phyloP scores from a whole-genome alignment of 2,888 invertebrate genomes.

The Ptychoptera contaminata region DNA sequence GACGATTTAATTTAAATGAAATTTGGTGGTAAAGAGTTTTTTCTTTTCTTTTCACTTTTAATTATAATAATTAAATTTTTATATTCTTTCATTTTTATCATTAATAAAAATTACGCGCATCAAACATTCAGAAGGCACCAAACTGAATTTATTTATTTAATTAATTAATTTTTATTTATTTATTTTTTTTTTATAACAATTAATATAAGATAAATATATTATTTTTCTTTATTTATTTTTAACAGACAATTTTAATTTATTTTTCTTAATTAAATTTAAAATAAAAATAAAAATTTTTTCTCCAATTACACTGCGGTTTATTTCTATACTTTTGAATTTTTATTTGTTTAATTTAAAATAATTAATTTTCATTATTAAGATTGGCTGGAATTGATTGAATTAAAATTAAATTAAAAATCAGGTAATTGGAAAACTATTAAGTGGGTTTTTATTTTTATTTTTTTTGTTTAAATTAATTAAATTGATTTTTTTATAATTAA shows the following conservation, averaged over 20 bases:
- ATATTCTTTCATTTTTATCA: no score
- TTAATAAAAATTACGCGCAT: not conserved
- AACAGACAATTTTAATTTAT: constrained; percentile 3
- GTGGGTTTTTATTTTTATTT: constrained; percentile 1
- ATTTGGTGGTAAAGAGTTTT: no score
- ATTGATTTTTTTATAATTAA: no score
- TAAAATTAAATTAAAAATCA: no score
- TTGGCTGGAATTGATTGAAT: not conserved
- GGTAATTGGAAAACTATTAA: no score
- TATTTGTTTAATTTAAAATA: not conserved
- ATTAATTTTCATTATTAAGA: constrained; percentile 1
- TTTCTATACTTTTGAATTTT: not conserved
- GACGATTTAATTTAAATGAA: no score
- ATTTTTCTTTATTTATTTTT: constrained; percentile 1
- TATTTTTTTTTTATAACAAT: not conserved
- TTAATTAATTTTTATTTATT: constrained; percentile 1
- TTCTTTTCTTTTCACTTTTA: no score
- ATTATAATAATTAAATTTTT: no score
- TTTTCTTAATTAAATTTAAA: not conserved
- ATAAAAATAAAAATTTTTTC: no score
- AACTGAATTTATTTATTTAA: constrained; percentile 8
- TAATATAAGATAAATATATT: constrained; percentile 1
- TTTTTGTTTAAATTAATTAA: constrained; percentile 3
- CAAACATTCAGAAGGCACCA: constrained; percentile 9
- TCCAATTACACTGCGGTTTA: no score